phyloP scores from a whole-genome alignment of 2,888 invertebrate genomes.

The Andrena bucephala region DNA sequence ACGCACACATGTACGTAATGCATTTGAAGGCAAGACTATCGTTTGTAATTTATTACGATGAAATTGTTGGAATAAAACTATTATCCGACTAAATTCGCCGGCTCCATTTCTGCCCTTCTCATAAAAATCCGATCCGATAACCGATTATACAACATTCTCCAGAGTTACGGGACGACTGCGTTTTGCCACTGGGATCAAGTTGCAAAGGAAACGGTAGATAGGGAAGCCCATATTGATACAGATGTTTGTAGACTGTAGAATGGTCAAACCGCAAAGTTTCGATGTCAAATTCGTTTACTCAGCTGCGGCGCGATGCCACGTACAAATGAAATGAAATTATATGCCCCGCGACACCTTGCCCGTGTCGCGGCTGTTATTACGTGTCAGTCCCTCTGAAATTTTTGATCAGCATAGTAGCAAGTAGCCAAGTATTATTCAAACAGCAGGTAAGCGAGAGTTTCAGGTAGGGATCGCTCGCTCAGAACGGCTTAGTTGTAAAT shows the following conservation, averaged over 20 bases:
- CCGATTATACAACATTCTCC: slow-evolving; percentile 6
- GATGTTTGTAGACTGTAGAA: slow-evolving; percentile 68
- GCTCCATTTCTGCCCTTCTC: not conserved
- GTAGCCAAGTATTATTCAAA: not conserved
- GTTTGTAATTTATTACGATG: slow-evolving; percentile 47
- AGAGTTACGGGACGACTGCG: not conserved
- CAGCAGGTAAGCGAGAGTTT: slow-evolving; percentile 47
- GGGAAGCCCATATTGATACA: slow-evolving; percentile 71
- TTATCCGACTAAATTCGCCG: not conserved
- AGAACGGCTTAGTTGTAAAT: slow-evolving; percentile 24
- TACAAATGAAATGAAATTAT: slow-evolving; percentile 64
- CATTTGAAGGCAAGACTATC: not conserved
- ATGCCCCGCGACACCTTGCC: slow-evolving; percentile 23
- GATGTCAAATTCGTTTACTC: slow-evolving; percentile 68
- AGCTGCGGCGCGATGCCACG: slow-evolving; percentile 69
- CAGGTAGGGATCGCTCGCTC: slow-evolving; percentile 12
- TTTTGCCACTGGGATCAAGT: slow-evolving; percentile 47
- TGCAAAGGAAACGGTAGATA: slow-evolving; percentile 60
- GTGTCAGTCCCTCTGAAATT: slow-evolving; percentile 58
- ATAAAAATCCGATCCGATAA: slow-evolving; percentile 12
- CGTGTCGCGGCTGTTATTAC: slow-evolving; percentile 45
- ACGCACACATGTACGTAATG: not conserved
- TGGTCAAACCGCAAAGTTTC: slow-evolving; percentile 58
- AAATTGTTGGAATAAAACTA: slow-evolving; percentile 29
- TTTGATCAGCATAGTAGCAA: slow-evolving; percentile 45